These are phyloP conservation scores for Habropoda laboriosa DNA, from an alignment of 1,140 invertebrate genomes.

Conservation along the genomic window DNA sequence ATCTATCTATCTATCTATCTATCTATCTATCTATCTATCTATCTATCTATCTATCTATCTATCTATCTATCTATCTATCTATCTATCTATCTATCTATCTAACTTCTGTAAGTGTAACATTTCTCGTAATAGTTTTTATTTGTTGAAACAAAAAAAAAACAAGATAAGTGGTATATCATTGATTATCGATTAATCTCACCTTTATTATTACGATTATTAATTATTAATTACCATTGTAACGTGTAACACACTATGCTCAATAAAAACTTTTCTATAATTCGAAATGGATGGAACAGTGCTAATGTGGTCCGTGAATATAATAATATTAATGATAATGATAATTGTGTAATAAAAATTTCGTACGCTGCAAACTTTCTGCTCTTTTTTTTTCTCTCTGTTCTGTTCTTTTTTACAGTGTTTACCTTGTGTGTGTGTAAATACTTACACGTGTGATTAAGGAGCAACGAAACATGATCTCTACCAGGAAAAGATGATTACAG, in stretches of 20 bases:
- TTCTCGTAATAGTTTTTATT: conserved; percentile 50
- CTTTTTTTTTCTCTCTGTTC: neutral
- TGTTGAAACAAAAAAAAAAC: conserved; percentile 28
- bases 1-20: too few species aligned
- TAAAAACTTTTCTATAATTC: conserved; percentile 79
- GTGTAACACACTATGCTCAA: conserved; percentile 80
- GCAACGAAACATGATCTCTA: neutral
- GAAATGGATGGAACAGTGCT: conserved; percentile 33
- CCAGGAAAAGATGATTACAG: neutral
- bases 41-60: too few species aligned
- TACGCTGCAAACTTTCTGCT: neutral
- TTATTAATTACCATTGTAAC: conserved; percentile 69
- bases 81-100: conserved; percentile 54
- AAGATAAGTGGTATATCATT: conserved; percentile 60
- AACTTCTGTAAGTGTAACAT: conserved; percentile 44
- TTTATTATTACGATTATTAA: conserved; percentile 68
- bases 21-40: too few species aligned
- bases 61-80: conserved; percentile 57
- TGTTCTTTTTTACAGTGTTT: neutral
- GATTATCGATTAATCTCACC: conserved; percentile 66
- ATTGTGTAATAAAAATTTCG: neutral
- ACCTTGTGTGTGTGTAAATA: neutral
- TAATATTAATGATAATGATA: too few species aligned
- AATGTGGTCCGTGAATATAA: neutral
- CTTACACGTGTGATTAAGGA: neutral